Percentiles rank a stretch among this genome's conserved stretches.
These are phyloP conservation scores for Pelagia noctiluca DNA, from an alignment of 30 jellyfish, hydroid and myxozoan genomes.

Conservation along the genomic window DNA sequence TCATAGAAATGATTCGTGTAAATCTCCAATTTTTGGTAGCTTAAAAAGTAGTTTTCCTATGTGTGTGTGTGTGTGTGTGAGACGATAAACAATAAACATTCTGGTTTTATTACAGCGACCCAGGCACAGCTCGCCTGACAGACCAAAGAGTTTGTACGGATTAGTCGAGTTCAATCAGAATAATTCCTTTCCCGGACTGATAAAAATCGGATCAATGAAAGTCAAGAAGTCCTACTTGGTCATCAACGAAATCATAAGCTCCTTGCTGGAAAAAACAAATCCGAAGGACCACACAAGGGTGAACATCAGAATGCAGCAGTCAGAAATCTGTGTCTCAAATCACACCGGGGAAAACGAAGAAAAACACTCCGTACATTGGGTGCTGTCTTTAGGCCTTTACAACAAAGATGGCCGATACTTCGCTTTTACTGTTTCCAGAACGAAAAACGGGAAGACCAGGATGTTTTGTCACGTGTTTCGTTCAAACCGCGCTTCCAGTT, in stretches of 20 bases:
- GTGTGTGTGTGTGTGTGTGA: not conserved
- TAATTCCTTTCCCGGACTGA: conserved; percentile 20
- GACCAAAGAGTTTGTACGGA: conserved; percentile 57
- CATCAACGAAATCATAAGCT: conserved; percentile 83
- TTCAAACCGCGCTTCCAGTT: conserved; percentile 35
- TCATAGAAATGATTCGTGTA: too few relatives aligned
- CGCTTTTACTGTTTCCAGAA: conserved; percentile 78
- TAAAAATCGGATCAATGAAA: conserved; percentile 78
- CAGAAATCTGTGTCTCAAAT: conserved; percentile 33
- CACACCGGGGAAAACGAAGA: conserved; percentile 62
- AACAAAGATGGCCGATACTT: conserved; percentile 82
- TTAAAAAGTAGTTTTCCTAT: too few relatives aligned
- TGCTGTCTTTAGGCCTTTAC: conserved; percentile 88
- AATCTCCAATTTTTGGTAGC: too few relatives aligned
- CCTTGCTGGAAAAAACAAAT: conserved; percentile 71
- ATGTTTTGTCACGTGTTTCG: conserved; percentile 88
- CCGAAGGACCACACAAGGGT: conserved; percentile 79
- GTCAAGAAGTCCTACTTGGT: conserved; percentile 79
- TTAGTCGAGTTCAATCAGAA: conserved; percentile 10
- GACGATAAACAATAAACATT: not conserved
- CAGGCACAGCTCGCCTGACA: conserved; percentile 45
- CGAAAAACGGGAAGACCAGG: conserved; percentile 69
- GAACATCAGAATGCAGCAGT: conserved; percentile 56
- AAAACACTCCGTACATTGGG: conserved; percentile 83
- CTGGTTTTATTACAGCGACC: conserved; percentile 26